Evolutionary conservation across 37 sponge, comb jelly and placozoan genomes (phyloP).

Genomic region (Eunapius fragilis): DNA sequence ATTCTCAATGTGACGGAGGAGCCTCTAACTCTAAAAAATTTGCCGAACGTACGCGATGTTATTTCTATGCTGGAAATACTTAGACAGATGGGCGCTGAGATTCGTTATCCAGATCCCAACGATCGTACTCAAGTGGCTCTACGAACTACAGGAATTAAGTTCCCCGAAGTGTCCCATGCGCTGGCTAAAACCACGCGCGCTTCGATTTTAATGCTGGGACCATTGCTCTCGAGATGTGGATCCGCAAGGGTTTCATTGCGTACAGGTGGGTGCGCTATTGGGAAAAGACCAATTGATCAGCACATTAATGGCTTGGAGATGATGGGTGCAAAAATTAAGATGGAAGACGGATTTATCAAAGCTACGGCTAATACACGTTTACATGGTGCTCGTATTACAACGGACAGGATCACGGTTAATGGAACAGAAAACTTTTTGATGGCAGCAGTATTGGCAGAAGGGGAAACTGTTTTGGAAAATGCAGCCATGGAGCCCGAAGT

Average conservation of each 20-base stretch:
- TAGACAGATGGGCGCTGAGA: background rate
- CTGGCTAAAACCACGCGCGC: too few species aligned
- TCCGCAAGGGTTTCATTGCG: background rate
- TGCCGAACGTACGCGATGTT: background rate
- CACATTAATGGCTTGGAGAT: background rate
- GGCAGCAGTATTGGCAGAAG: slow-evolving; percentile 10
- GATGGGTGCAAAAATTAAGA: background rate
- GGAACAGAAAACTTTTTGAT: slow-evolving; percentile 13
- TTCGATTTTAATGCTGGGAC: slow-evolving; percentile 19
- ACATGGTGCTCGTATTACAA: background rate
- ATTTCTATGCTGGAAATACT: background rate
- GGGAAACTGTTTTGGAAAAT: background rate
- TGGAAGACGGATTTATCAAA: background rate
- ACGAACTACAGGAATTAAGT: background rate
- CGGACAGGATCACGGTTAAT: background rate
- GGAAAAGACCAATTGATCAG: slow-evolving; percentile 8
- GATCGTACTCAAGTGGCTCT: too few species aligned
- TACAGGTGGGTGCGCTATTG: slow-evolving; percentile 23
- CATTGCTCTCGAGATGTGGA: background rate
- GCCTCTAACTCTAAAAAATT: background rate
- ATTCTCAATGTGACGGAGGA: background rate
- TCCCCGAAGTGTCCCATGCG: background rate
- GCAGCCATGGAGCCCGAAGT: slow-evolving; percentile 14
- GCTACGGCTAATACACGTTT: background rate
- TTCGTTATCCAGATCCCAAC: too few species aligned